Evolutionary conservation across 2,888 invertebrate genomes (phyloP).

Genomic region (Athripsodes cinereus): DNA sequence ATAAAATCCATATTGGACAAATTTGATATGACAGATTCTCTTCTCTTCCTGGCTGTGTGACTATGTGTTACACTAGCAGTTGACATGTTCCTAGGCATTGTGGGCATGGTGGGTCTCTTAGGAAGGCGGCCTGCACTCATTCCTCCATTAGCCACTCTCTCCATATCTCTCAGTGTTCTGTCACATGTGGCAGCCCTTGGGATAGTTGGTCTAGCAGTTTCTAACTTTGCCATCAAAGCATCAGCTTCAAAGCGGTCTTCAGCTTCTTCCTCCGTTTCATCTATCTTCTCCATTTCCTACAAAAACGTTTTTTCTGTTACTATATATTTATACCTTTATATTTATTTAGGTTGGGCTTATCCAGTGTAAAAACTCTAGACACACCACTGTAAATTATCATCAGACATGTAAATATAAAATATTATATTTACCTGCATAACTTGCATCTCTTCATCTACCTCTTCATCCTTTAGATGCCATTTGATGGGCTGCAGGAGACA

Average conservation of each 20-base stretch:
- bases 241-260: constrained; percentile 50
- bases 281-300: constrained; percentile 67
- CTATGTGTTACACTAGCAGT: constrained; percentile 41
- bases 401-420: not conserved
- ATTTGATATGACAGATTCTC: constrained; percentile 64
- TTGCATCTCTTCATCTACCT: constrained; percentile 50
- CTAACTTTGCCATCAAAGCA: constrained; percentile 40
- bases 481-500: constrained; percentile 64
- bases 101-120: constrained; percentile 44
- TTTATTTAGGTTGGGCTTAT: not conserved
- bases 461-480: constrained; percentile 60
- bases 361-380: not conserved
- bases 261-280: constrained; percentile 60
- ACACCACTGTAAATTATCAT: too few species aligned
- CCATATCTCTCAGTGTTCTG: constrained; percentile 45
- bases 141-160: constrained; percentile 30
- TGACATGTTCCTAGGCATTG: constrained; percentile 46
- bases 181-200: constrained; percentile 48
- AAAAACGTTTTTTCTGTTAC: too few species aligned
- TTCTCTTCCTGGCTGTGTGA: constrained; percentile 46
- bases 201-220: constrained; percentile 39
- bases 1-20: constrained; percentile 70
- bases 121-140: constrained; percentile 38
- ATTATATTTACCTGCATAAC: constrained; percentile 43
- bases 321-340: too few species aligned